phyloP scores from a whole-genome alignment of 2,888 invertebrate species.

The Drosophila maculinotata region DNA sequence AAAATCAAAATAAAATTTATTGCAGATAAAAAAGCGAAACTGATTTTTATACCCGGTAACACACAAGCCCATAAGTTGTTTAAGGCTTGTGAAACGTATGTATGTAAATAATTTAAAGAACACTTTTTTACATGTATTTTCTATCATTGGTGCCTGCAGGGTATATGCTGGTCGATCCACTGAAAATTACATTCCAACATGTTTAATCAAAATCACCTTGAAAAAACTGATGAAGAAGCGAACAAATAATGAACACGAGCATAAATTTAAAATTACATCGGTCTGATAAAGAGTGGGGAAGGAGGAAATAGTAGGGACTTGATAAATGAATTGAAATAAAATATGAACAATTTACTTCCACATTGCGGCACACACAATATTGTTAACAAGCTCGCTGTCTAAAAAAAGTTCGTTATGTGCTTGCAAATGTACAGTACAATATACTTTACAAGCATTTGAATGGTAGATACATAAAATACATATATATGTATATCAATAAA shows the following conservation, averaged over 20 bases:
- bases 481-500: not conserved
- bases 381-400: constrained; percentile 40
- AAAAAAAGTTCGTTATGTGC: constrained; percentile 25
- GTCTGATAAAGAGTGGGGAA: constrained; percentile 47
- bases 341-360: constrained; percentile 52
- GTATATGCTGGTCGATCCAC: constrained; percentile 4
- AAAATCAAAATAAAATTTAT: constrained; percentile 6
- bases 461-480: constrained; percentile 9
- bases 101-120: not conserved
- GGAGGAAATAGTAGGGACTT: constrained; percentile 31
- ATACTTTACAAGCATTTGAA: constrained; percentile 33
- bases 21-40: not conserved
- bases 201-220: constrained; percentile 76
- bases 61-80: no score
- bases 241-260: constrained; percentile 32
- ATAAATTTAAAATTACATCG: constrained; percentile 65
- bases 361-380: constrained; percentile 25
- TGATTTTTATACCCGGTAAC: not conserved
- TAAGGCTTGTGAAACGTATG: not conserved
- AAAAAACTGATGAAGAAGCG: constrained; percentile 31
- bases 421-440: constrained; percentile 15
- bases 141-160: not conserved
- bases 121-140: not conserved
- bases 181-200: constrained; percentile 6
- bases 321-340: constrained; percentile 58